These are phyloP conservation scores for Drosophila lutescens DNA, from an alignment of 2,888 invertebrate genomes.

Conservation along the genomic window DNA sequence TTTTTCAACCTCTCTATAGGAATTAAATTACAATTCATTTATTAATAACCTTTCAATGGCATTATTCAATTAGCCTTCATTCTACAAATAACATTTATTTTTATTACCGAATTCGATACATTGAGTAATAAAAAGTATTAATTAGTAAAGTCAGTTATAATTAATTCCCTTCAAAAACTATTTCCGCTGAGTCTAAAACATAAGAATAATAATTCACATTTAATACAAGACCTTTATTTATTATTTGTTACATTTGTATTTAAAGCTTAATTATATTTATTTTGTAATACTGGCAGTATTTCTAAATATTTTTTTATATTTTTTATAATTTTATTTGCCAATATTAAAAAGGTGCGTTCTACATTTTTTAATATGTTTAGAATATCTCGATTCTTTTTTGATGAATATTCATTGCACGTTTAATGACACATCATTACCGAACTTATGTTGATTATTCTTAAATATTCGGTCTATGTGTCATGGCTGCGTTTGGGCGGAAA, in stretches of 20 bases:
- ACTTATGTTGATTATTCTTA: not conserved
- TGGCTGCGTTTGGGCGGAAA: slow-evolving; percentile 24
- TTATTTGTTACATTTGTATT: not conserved
- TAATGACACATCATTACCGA: slow-evolving; percentile 12
- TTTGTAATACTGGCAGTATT: not conserved
- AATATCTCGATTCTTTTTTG: too few relatives aligned
- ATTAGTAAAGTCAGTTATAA: not conserved
- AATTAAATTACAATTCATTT: not conserved
- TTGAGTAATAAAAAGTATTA: not conserved
- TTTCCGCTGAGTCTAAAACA: slow-evolving; percentile 1
- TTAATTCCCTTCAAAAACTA: slow-evolving; percentile 11
- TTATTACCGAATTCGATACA: slow-evolving; percentile 9
- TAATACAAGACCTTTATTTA: not conserved
- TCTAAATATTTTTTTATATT: not conserved
- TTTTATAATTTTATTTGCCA: not conserved
- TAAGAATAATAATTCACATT: not conserved
- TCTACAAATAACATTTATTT: slow-evolving; percentile 7
- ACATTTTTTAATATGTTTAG: not conserved
- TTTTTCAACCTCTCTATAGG: not conserved
- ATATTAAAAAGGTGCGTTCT: not conserved
- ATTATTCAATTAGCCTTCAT: slow-evolving; percentile 14
- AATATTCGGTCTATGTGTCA: slow-evolving; percentile 34
- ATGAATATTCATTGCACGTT: not conserved
- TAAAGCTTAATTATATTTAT: not conserved
- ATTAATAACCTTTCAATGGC: slow-evolving; percentile 2